phyloP scores from a whole-genome alignment of 2,888 invertebrate genomes.

The Agriopis leucophaearia region DNA sequence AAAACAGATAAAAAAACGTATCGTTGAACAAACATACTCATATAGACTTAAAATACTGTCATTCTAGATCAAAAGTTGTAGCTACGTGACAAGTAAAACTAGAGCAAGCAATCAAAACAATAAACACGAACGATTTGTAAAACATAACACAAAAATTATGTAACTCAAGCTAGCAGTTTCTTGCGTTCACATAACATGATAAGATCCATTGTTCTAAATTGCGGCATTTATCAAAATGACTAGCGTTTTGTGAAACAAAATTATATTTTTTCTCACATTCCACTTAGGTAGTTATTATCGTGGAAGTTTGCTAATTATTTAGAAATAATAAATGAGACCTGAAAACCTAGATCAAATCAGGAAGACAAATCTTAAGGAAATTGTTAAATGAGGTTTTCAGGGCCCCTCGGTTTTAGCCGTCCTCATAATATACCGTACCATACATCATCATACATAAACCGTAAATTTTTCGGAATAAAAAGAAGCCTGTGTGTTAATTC shows the following conservation, averaged over 20 bases:
- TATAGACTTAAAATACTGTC: too few relatives aligned
- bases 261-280: constrained; percentile 28
- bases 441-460: too few relatives aligned
- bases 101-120: constrained; percentile 10
- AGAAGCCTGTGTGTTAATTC: too few relatives aligned
- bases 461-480: too few relatives aligned
- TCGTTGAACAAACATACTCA: too few relatives aligned
- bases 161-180: constrained; percentile 12
- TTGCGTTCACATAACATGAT: constrained; percentile 23
- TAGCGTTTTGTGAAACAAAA: constrained; percentile 28
- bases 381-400: too few relatives aligned
- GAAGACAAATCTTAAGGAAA: neutral
- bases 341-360: constrained; percentile 6
- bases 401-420: too few relatives aligned
- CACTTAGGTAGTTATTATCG: constrained; percentile 3
- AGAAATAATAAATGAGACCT: constrained; percentile 11
- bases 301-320: constrained; percentile 21
- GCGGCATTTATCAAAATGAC: constrained; percentile 27
- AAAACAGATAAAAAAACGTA: too few relatives aligned
- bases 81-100: neutral
- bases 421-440: too few relatives aligned
- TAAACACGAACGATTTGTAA: constrained; percentile 18
- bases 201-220: constrained; percentile 33
- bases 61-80: neutral
- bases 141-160: constrained; percentile 18